Evolutionary conservation across 2,888 invertebrate genomes (phyloP), one percentile per base, ranked within the genome.

Genomic region (Meteorus colon): DNA sequence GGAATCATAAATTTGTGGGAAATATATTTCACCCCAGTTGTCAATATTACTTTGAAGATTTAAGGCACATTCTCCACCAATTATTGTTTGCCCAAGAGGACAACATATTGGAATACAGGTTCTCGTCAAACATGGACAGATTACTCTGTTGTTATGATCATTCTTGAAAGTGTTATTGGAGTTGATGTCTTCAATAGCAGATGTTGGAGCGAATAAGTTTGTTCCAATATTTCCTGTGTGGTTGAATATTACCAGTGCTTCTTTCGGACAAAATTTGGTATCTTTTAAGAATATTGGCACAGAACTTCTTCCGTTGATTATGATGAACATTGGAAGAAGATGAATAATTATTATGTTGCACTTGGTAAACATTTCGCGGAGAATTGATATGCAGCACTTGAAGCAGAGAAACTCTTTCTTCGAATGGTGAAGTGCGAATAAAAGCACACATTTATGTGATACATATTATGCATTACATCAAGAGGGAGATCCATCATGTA

Each of bases 101-200:
- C 86, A 86, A 62, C 87, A 88, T 12, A 88, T 62, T 0, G 79
- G 74, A 5, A 87, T 27, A 31, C 82, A 82, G 3, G 77, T 60
- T 59, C 59, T 67, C 12, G 41, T 67, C 10, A 24, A 16, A 34
- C 81, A 81, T 1, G 80, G 78, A 67, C 83, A 83, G n/a, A 71
- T 78, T 51, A 37, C 76, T 8, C n/a, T n/a, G 51, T 76, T 68
- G 8, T 45, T 34, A 19, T 45, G 8, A 16, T 12, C 41, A n/a
- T 19, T 34, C 19, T 31, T n/a, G 16, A 24, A 29, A 8, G 19
- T 65, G 5, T 6, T 10, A 45, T 67, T 76, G 10, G 2, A 3
- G 27, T n/a, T 69, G 2, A 12, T 2, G 12, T 29, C 4, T 12
- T 24, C 24, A 14, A 1, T 48, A 34, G 16, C 41, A 4, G 27